Evolutionary conservation across 2,797 vertebrate genomes (phyloP), one percentile per base, ranked within the genome.

Genomic region (Falco naumanni): DNA sequence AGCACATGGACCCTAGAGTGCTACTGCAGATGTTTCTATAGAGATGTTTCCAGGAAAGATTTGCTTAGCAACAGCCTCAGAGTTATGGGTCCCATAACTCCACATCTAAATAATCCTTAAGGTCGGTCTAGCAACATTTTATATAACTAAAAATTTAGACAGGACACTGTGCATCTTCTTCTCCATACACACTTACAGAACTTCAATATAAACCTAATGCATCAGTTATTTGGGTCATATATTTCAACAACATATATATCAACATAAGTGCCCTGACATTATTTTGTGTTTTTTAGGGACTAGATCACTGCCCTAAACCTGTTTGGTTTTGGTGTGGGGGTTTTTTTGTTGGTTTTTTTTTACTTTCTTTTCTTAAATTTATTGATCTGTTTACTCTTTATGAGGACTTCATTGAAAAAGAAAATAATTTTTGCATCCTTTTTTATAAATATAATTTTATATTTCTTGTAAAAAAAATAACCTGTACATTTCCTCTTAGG

Each of bases 201-300:
- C 7, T 81, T 71, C 22, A 70, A 9, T 54, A 54, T 63, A 54
- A 92, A 77, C 5, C 3, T 39, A 63, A 74, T 5, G 2, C 1
- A 17, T 26, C 39, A 75, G 20, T 70, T 74, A 34, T 43, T 78
- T 24, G 33, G 20, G 3, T 60, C 13, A 29, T 48, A 43, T 17
- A 9, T 8, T 21, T n/a, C 0, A 3, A 21, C 20, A 19, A 37
- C 37, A 37, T 37, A 43, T 17, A 9, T 8, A 24, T n/a, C 0
- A 3, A 21, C 20, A 19, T 13, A 63, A 39, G 2, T 24, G 12
- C 3, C 16, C 8, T 83, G 51, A 89, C 54, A 72, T 18, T 61
- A 48, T 22, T 65, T 75, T n/a, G 4, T 53, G 9, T 13, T 45
- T 3, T 33, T 37, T 60, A 74, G 9, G 17, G 16, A 51, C 10